These are phyloP conservation scores for Dermolepida albohirtum DNA, from an alignment of 2,888 invertebrate species.

Conservation along the genomic window DNA sequence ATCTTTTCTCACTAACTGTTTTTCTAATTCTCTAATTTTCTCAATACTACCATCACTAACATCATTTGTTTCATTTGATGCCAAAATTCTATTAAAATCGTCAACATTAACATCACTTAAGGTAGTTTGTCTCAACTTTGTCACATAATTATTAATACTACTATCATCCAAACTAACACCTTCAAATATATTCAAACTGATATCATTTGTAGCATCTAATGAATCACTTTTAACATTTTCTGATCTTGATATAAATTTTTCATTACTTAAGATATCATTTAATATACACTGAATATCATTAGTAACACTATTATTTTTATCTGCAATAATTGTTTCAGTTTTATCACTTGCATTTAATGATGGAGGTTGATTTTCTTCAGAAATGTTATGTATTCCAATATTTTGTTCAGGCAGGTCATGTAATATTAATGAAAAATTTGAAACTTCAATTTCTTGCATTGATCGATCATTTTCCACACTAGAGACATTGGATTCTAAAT, in stretches of 20 bases:
- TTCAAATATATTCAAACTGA: constrained; percentile 62
- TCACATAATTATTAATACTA: constrained; percentile 56
- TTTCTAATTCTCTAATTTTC: constrained; percentile 64
- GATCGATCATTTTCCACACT: constrained; percentile 63
- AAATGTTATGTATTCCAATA: constrained; percentile 48
- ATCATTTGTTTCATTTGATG: constrained; percentile 6
- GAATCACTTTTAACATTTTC: constrained; percentile 46
- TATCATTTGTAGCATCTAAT: constrained; percentile 55
- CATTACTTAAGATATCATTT: constrained; percentile 60
- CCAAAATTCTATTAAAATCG: constrained; percentile 46
- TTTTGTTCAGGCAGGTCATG: constrained; percentile 48
- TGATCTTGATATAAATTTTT: constrained; percentile 51
- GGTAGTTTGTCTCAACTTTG: constrained; percentile 42
- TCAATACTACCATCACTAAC: constrained; percentile 29
- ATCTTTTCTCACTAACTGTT: constrained; percentile 65
- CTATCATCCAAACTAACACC: constrained; percentile 62
- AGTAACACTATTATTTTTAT: constrained; percentile 42
- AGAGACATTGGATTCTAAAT: constrained; percentile 39
- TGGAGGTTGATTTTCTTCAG: constrained; percentile 53
- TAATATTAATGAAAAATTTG: constrained; percentile 50
- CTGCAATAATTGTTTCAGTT: constrained; percentile 33
- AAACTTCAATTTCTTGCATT: constrained; percentile 62
- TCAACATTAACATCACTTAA: constrained; percentile 32
- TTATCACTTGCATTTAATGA: constrained; percentile 47
- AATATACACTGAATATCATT: constrained; percentile 58